Conservation (phyloP, 1,140 invertebrate species). For the Eciton burchellii region DNA sequence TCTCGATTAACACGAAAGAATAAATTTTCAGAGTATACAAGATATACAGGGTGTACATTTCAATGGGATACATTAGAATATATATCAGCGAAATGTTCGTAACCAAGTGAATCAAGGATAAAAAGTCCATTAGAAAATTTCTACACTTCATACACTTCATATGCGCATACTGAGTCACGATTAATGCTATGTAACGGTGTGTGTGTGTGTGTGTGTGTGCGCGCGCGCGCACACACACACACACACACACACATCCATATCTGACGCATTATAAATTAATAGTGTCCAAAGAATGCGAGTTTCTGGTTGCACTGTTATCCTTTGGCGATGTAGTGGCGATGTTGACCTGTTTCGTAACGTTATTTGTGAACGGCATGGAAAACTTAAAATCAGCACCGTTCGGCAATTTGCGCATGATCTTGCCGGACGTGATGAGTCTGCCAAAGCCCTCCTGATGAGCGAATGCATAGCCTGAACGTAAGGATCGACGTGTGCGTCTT, state of each 20-base stretch:
- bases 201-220: no score
- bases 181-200: constrained; percentile 34
- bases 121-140: constrained; percentile 65
- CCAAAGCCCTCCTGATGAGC: constrained; percentile 99
- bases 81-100: constrained; percentile 29
- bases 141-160: constrained; percentile 33
- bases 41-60: no score
- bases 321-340: constrained; percentile 83
- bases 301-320: constrained; percentile 82
- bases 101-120: constrained; percentile 45
- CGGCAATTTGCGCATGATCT: constrained; percentile 96
- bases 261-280: constrained; percentile 86
- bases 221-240: no score
- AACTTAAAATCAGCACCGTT: constrained; percentile 86
- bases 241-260: neutral
- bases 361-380: constrained; percentile 84
- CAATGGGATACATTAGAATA: constrained; percentile 54
- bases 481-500: constrained; percentile 93
- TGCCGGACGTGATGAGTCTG: constrained; percentile 98
- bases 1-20: constrained; percentile 14
- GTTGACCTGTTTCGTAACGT: constrained; percentile 81
- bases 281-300: constrained; percentile 88
- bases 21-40: neutral
- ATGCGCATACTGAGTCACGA: constrained; percentile 2
- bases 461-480: constrained; percentile 99